Evolutionary conservation across 2,888 invertebrate species (phyloP), one percentile per base, ranked within the genome.

Genomic region (Erebia epiphron): DNA sequence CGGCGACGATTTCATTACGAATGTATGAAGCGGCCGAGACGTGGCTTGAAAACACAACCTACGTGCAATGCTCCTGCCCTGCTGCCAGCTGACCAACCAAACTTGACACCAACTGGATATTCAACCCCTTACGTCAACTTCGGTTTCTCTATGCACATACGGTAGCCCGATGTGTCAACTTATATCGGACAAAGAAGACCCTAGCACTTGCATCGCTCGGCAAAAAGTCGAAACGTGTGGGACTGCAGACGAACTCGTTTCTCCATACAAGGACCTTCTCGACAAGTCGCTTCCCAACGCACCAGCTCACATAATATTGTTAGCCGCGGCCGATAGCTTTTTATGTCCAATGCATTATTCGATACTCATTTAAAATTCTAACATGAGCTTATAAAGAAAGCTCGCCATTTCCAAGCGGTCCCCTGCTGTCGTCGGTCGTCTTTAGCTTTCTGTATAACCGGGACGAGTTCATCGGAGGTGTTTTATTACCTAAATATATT

Each of bases 281-380:
- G 87, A 86, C 88, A 87, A 87, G 84, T 86, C 87, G 90, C 89
- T 89, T 89, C 91, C 90, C 91, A 88, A 88, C 89, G 90, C 88
- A 91, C 86, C 90, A 90, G 84, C 89, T 86, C 91, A 91, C 90
- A 92, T 91, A 91, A 92, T 92, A 92, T 92, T 90, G 92, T 92
- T 91, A 91, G 91, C 87, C 83, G 84, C 83, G 83, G 88, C 86
- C 90, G 92, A 92, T 92, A 91, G 91, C 91, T 93, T 93, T 93
- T 93, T 92, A 92, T 91, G 89, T 88, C 88, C 88, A 86, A 92
- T 92, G 92, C 92, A 93, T 93, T 92, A 92, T 93, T 93, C 92
- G 92, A 92, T 91, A 88, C 92, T 92, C 92, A 92, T 93, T 93
- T 93, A 91, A 93, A 93, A 93, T 92, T 92, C 92, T 93, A 93